Evolutionary conservation across 2,888 invertebrate species (phyloP).

Genomic region (Rutpela maculata): DNA sequence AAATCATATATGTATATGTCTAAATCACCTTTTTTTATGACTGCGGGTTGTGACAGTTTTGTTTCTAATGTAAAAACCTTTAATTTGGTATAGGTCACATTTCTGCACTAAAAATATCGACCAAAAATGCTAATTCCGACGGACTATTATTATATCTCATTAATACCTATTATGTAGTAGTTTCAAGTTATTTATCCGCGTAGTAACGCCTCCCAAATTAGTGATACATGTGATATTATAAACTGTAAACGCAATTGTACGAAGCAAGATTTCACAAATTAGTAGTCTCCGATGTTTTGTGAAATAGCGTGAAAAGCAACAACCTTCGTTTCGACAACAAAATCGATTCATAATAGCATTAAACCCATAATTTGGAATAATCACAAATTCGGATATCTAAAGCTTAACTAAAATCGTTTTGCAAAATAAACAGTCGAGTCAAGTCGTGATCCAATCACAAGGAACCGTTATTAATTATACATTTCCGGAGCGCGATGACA

Average conservation of each 20-base stretch:
- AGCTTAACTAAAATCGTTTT: slow-evolving; percentile 28
- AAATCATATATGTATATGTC: no score
- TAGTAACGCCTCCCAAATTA: no score
- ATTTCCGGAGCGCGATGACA: slow-evolving; percentile 64
- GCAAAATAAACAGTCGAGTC: slow-evolving; percentile 35
- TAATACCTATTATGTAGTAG: no score
- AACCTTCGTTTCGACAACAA: slow-evolving; percentile 18
- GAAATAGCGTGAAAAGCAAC: not conserved
- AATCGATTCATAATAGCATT: slow-evolving; percentile 42
- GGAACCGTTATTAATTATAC: slow-evolving; percentile 47
- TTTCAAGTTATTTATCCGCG: no score
- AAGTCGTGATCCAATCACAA: slow-evolving; percentile 46
- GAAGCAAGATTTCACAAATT: not conserved
- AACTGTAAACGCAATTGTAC: not conserved
- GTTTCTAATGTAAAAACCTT: no score
- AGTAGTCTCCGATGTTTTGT: not conserved
- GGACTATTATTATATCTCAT: no score
- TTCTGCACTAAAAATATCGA: no score
- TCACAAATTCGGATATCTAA: slow-evolving; percentile 33
- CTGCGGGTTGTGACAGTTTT: no score
- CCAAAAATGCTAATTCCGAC: no score
- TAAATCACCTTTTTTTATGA: no score
- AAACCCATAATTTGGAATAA: slow-evolving; percentile 35
- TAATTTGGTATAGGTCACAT: no score
- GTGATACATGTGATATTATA: no score